Base-by-base conservation (phyloP, 2,888 invertebrate species). In the Bombyx huttoni region DNA sequence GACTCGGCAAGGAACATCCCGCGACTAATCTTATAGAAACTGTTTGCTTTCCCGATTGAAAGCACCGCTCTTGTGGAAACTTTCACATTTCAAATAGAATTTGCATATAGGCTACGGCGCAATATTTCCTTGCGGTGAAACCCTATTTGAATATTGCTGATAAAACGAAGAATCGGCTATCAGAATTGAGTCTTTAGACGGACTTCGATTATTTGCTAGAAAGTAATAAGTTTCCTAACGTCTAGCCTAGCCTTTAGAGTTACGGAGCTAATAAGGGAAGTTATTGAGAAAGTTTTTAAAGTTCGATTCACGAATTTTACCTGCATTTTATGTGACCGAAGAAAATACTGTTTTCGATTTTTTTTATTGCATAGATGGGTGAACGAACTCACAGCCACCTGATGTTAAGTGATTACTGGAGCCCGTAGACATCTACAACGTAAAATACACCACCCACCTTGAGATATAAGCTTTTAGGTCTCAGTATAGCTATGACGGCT, bases 11-110 rank as follows among this genome's bases (percentile, higher is more conserved):
- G 73, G 71, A 78, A 78, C 79, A 79, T 79, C 79, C 75, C 69
- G 69, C 78, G 76, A 78, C 81, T 84, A 84, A 84, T 83, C 84
- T 83, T 81, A 82, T 84, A 80, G 81, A 83, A 81, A 82, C 78
- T 84, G 81, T 84, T 84, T 84, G 78, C 81, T 58, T 77, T 75
- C 70, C 63, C 76, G 81, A 81, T 81, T 79, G 81, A 81, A 78
- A 81, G 78, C 76, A 60, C 69, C 70, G 73, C 72, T 78, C 78
- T 74, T 72, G 70, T 64, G 73, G 75, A 75, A 83, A 84, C 73
- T 83, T 85, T 77, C 77, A 74, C 75, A 74, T 80, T 78, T 78
- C 81, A 79, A 82, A 83, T 74, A 75, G 70, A 75, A 84, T 85
- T 82, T 83, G 77, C 84, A 83, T 84, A 81, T 73, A 77, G 81